These are phyloP conservation scores for Formica aserva DNA, from an alignment of 2,888 invertebrate species.

Conservation along the genomic window DNA sequence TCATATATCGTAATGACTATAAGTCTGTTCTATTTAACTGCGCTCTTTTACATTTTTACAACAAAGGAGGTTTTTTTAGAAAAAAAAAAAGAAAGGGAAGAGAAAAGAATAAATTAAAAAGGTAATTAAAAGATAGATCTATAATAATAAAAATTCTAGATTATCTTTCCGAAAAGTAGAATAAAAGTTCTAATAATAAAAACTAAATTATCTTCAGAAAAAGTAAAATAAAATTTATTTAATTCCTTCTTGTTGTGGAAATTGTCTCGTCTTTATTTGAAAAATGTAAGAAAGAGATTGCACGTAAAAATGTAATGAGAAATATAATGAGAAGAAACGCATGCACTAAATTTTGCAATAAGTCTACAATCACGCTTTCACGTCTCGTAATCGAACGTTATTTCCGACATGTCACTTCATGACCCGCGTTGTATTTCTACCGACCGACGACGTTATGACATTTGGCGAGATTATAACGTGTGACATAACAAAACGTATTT, in stretches of 20 bases:
- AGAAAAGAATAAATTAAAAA: neutral
- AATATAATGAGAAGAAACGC: neutral
- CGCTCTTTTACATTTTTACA: neutral
- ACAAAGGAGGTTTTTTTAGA: neutral
- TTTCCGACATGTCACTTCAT: slow-evolving; percentile 11
- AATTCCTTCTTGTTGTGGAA: neutral
- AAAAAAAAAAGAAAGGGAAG: neutral
- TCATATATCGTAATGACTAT: slow-evolving; percentile 42
- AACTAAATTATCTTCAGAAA: neutral
- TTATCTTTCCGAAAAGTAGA: neutral
- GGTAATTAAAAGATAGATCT: neutral
- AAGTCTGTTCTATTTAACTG: slow-evolving; percentile 25
- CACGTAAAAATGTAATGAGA: neutral
- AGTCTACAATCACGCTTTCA: neutral
- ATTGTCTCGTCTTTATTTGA: neutral
- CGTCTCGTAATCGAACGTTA: neutral
- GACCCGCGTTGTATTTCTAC: slow-evolving; percentile 2
- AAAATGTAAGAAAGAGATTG: neutral
- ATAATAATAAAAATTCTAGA: neutral
- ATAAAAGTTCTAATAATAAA: neutral
- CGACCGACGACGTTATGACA: neutral
- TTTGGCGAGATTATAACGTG: slow-evolving; percentile 10
- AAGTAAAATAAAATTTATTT: neutral
- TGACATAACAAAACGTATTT: slow-evolving; percentile 49
- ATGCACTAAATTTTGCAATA: slow-evolving; percentile 10